Evolutionary conservation across 2,888 invertebrate species (phyloP), one percentile per base, ranked within the genome.

Genomic region (Megalurothrips usitatus): DNA sequence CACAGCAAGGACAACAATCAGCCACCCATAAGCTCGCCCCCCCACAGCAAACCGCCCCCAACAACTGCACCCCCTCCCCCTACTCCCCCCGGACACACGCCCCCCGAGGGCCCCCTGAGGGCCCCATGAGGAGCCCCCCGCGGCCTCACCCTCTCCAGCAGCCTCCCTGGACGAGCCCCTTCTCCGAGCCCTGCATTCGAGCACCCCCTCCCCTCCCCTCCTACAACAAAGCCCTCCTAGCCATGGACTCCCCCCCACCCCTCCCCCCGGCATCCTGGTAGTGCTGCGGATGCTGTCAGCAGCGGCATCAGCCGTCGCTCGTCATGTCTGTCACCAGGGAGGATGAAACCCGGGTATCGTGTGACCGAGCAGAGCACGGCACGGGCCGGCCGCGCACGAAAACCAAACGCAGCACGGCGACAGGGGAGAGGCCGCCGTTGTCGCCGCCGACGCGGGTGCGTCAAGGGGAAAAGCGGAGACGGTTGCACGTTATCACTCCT

Each of bases 221-320:
- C n/a, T n/a, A n/a, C n/a, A n/a, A n/a, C n/a, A n/a, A 87, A 86
- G 87, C 86, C 87, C 84, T 85, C 81, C 81, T 81, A 83, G 85
- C 84, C 86, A 83, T 83, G n/a, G n/a, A n/a, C n/a, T n/a, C n/a
- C n/a, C n/a, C n/a, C n/a, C 85, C 84, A 83, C 88, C 88, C 88
- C 87, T 87, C n/a, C n/a, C n/a, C n/a, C 85, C 84, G 83, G 88
- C 88, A 88, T 87, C 87, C 87, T 86, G 87, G 86, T 87, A 86
- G 87, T 87, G 87, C 87, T 87, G 88, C 89, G 88, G 89, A 43
- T 2, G 34, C 34, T 43, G 34, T 43, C 34, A 43, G 34, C 34
- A 43, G 34, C 34, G 6, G 3, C 34, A 43, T 6, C 34, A 43
- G 3, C 34, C 34, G 34, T 43, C 34, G 6, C 34, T 4, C 34